phyloP scores from a whole-genome alignment of 2,888 invertebrate genomes.

The Disparrhopalites patrizii region DNA sequence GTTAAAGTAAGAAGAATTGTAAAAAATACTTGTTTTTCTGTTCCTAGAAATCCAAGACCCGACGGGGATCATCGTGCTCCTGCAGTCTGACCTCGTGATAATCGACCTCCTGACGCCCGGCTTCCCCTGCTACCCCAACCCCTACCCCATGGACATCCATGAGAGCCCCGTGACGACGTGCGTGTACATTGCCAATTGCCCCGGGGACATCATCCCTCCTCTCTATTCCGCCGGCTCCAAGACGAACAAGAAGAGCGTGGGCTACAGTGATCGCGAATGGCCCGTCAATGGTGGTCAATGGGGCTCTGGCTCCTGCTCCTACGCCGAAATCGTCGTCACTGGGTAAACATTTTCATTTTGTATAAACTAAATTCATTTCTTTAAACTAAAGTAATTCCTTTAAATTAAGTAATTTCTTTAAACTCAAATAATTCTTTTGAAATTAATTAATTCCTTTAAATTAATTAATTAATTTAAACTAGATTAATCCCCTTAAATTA shows the following conservation, averaged over 20 bases:
- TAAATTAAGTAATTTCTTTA: no score
- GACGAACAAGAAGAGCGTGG: constrained; percentile 70
- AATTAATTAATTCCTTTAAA: no score
- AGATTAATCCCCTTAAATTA: no score
- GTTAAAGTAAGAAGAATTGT: no score
- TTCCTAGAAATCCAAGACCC: constrained; percentile 91
- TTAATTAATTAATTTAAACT: no score
- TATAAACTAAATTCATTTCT: no score
- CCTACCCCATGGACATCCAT: constrained; percentile 73
- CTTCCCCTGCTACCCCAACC: constrained; percentile 98
- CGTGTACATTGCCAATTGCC: constrained; percentile 95
- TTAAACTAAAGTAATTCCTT: no score
- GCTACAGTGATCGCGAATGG: constrained; percentile 91
- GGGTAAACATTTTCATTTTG: no score
- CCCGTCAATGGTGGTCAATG: constrained; percentile 95
- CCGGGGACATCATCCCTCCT: constrained; percentile 94
- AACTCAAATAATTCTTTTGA: no score
- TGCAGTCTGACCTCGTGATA: constrained; percentile 96
- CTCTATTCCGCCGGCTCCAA: constrained; percentile 88
- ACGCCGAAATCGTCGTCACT: constrained; percentile 97
- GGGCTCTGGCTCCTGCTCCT: constrained; percentile 92
- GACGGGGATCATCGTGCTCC: constrained; percentile 92
- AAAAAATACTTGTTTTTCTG: no score
- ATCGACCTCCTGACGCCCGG: constrained; percentile 92
- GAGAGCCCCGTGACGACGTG: constrained; percentile 98